Conservation (phyloP, 2,113 vertebrate species). For the Sinocyclocheilus rhinocerous region DNA sequence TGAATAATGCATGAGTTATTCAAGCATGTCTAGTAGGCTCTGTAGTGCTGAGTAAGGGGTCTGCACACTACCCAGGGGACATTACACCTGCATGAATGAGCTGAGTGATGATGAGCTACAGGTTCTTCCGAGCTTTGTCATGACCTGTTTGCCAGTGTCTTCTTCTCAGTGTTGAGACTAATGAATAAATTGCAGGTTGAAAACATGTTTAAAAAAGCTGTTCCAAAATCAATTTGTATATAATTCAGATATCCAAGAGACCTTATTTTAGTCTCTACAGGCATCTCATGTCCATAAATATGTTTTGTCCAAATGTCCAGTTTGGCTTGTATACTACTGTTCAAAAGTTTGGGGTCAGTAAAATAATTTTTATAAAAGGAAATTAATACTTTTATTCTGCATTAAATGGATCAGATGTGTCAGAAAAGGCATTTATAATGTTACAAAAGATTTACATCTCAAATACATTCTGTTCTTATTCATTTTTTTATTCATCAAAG, state of each 20-base stretch:
- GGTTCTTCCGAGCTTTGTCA: background rate
- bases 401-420: background rate
- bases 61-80: constrained; percentile 8
- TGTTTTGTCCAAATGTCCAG: background rate
- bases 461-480: too few species aligned
- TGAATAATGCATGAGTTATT: constrained; percentile 17
- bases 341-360: background rate
- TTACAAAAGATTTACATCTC: too few species aligned
- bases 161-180: background rate
- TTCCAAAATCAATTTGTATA: too few species aligned
- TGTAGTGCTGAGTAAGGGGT: constrained; percentile 24
- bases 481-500: too few species aligned
- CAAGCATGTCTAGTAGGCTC: background rate
- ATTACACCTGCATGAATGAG: constrained; percentile 18
- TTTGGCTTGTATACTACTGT: background rate
- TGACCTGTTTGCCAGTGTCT: background rate
- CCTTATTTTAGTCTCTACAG: too few species aligned
- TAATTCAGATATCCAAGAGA: too few species aligned
- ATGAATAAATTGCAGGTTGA: background rate
- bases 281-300: background rate
- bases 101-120: background rate
- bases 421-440: background rate
- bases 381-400: too few species aligned
- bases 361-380: too few species aligned
- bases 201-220: background rate